A percentile compares a stretch with the other conserved stretches of the same genome.
These are phyloP conservation scores for Euborellia annulipes DNA, from an alignment of 1,140 invertebrate species.

Conservation along the genomic window DNA sequence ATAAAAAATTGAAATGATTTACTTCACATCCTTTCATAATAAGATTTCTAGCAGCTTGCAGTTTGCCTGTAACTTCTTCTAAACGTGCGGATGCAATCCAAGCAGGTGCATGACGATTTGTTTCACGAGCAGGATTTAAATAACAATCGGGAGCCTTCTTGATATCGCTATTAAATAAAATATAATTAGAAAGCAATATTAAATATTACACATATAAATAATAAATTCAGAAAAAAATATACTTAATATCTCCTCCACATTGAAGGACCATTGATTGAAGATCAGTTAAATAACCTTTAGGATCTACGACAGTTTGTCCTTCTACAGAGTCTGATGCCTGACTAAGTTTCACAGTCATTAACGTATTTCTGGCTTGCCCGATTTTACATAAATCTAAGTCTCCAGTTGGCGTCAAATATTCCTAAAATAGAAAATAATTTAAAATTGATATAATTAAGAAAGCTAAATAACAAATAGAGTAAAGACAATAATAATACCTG, in stretches of 20 bases:
- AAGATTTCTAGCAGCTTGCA: constrained; percentile 89
- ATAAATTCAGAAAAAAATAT: constrained; percentile 16
- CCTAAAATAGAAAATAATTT: constrained; percentile 26
- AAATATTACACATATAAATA: neutral
- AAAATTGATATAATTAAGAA: too few species aligned
- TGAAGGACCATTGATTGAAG: constrained; percentile 97
- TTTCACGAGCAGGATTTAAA: constrained; percentile 95
- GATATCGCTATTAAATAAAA: too few species aligned
- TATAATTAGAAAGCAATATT: constrained; percentile 43
- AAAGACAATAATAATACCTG: constrained; percentile 60
- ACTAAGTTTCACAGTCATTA: constrained; percentile 97
- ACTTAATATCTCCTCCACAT: constrained; percentile 96
- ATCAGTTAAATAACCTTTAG: constrained; percentile 97
- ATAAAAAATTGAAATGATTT: too few species aligned
- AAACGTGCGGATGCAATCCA: constrained; percentile 97
- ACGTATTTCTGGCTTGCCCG: constrained; percentile 94
- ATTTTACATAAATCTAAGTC: constrained; percentile 97
- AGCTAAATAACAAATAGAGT: too few species aligned
- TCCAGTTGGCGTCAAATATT: constrained; percentile 51
- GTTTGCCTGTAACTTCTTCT: constrained; percentile 96
- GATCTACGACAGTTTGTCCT: constrained; percentile 97
- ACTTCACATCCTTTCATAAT: constrained; percentile 95
- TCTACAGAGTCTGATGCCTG: constrained; percentile 97
- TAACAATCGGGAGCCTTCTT: constrained; percentile 87
- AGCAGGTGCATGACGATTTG: constrained; percentile 98